These are phyloP conservation scores for Prunella himalayana DNA, from an alignment of 2,113 vertebrate genomes.

Conservation along the genomic window DNA sequence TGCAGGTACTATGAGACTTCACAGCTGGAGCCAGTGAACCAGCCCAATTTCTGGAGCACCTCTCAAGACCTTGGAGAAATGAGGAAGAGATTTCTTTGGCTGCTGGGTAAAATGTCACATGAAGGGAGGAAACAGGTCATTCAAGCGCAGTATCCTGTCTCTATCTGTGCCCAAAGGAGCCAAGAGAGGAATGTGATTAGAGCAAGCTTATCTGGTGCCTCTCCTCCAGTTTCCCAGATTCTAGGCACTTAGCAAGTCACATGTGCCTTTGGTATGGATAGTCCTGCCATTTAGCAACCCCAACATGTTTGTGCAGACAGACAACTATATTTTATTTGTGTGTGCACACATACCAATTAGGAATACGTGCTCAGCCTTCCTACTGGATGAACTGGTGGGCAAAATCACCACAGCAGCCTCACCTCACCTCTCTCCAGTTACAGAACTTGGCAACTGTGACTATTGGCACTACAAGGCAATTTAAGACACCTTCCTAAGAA, in stretches of 20 bases:
- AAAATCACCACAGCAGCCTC: background rate
- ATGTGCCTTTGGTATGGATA: background rate
- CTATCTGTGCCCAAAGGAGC: background rate
- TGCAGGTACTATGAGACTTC: background rate
- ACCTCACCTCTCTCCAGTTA: background rate
- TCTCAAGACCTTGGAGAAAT: background rate
- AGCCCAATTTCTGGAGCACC: background rate
- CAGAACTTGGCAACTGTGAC: background rate
- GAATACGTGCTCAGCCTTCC: background rate
- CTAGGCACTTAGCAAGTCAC: background rate
- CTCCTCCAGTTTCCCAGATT: background rate
- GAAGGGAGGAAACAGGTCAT: background rate
- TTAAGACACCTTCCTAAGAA: background rate
- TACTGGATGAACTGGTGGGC: background rate
- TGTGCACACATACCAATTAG: background rate
- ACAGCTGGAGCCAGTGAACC: background rate
- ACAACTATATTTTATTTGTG: background rate
- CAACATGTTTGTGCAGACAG: background rate
- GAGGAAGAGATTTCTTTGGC: background rate
- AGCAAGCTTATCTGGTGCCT: background rate
- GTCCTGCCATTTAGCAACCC: background rate
- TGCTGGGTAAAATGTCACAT: background rate
- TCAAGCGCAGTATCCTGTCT: background rate
- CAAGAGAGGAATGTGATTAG: background rate
- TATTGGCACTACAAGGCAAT: background rate